Evolutionary conservation across 2,113 vertebrate species (phyloP).

Genomic region (Machaerirhynchus nigripectus): DNA sequence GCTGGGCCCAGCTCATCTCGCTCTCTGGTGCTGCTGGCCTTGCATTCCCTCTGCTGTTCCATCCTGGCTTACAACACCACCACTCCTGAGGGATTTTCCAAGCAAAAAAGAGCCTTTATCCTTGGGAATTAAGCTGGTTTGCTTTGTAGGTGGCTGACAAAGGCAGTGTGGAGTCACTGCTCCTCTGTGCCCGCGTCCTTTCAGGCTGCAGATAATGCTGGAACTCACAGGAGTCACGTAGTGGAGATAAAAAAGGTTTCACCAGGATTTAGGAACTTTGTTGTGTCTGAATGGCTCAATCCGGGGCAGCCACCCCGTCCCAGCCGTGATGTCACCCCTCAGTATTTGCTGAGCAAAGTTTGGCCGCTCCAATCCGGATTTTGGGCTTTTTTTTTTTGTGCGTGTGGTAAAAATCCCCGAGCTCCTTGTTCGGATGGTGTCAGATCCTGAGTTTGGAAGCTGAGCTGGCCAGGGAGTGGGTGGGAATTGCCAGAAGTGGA

Average conservation of each 20-base stretch:
- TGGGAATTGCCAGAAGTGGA: background rate
- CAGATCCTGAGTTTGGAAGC: background rate
- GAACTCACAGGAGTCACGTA: background rate
- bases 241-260: background rate
- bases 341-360: background rate
- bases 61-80: rapidly evolving
- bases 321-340: background rate
- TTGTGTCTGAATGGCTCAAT: background rate
- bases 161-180: background rate
- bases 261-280: background rate
- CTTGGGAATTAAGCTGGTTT: background rate
- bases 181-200: background rate
- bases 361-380: background rate
- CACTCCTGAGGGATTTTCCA: background rate
- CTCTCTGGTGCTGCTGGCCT: background rate
- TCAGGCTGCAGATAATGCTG: background rate
- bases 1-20: background rate
- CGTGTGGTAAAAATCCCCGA: background rate
- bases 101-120: background rate
- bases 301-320: background rate
- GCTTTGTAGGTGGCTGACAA: background rate
- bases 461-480: background rate
- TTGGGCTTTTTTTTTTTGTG: background rate
- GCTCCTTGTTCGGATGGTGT: background rate
- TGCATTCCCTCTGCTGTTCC: background rate